Evolutionary conservation across 2,888 invertebrate genomes (phyloP).

Genomic region (Dorcus parallelipipedus): DNA sequence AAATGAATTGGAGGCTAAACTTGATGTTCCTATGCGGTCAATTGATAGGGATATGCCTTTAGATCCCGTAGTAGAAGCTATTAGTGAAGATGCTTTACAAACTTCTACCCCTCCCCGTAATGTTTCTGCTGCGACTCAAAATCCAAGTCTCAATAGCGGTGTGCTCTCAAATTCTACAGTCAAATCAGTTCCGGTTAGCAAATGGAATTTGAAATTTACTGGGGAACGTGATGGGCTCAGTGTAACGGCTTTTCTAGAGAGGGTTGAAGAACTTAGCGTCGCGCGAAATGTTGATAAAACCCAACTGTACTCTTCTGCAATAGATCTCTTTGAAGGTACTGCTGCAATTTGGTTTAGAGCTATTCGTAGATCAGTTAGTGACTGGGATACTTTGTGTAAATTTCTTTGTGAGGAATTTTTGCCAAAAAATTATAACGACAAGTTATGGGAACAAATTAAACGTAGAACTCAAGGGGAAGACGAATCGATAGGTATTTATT

Average conservation of each 20-base stretch:
- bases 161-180: too few relatives aligned
- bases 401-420: background rate
- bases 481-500: background rate
- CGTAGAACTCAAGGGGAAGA: background rate
- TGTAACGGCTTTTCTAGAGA: background rate
- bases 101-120: too few relatives aligned
- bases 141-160: too few relatives aligned
- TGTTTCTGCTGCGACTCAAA: too few relatives aligned
- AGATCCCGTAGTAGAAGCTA: too few relatives aligned
- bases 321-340: background rate
- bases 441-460: conserved; percentile 3
- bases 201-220: background rate
- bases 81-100: too few relatives aligned
- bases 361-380: background rate
- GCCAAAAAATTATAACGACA: background rate
- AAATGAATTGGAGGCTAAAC: too few relatives aligned
- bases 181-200: background rate
- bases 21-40: too few relatives aligned
- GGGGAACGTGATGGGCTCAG: background rate
- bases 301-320: background rate
- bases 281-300: background rate
- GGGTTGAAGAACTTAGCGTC: background rate
- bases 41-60: too few relatives aligned
- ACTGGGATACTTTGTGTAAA: background rate
- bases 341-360: background rate